Evolutionary conservation across 2,113 vertebrate species (phyloP).

Genomic region (Esox niger): DNA sequence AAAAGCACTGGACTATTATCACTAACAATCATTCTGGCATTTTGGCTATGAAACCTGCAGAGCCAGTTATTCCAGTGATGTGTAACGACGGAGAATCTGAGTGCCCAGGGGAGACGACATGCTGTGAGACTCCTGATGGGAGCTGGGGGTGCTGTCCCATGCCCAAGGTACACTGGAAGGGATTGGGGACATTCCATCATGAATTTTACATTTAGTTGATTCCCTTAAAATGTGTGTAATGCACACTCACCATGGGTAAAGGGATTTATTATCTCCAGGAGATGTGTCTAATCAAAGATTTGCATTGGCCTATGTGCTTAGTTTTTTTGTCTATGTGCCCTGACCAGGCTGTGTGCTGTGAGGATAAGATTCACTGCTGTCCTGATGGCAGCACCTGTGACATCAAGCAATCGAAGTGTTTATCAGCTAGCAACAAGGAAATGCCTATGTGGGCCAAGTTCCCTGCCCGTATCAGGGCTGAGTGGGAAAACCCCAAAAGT

Average conservation of each 20-base stretch:
- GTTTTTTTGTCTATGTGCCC: conserved; percentile 4
- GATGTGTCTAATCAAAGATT: conserved; percentile 35
- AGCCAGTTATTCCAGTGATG: conserved; percentile 6
- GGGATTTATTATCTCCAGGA: conserved; percentile 9
- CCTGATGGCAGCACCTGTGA: conserved; percentile 61
- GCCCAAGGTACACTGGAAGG: conserved; percentile 69
- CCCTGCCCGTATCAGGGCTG: conserved; percentile 58
- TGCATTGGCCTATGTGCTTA: conserved; percentile 25
- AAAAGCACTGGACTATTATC: neutral
- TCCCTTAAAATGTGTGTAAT: neutral
- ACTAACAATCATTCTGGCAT: neutral
- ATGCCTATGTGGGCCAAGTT: conserved; percentile 70
- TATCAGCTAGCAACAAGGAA: conserved; percentile 44
- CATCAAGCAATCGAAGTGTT: conserved; percentile 47
- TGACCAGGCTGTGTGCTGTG: conserved; percentile 69
- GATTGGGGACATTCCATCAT: neutral
- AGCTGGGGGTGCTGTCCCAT: conserved; percentile 68
- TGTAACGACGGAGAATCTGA: conserved; percentile 17
- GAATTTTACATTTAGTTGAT: neutral
- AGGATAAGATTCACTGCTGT: conserved; percentile 71
- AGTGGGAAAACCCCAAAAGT: conserved; percentile 66
- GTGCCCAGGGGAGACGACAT: conserved; percentile 53
- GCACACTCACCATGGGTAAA: neutral
- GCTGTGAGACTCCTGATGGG: conserved; percentile 34
- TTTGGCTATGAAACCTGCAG: neutral